Evolutionary conservation across 1,140 invertebrate genomes (phyloP), one percentile per base, ranked within the genome.

Genomic region (Drosophila subpulchrella): DNA sequence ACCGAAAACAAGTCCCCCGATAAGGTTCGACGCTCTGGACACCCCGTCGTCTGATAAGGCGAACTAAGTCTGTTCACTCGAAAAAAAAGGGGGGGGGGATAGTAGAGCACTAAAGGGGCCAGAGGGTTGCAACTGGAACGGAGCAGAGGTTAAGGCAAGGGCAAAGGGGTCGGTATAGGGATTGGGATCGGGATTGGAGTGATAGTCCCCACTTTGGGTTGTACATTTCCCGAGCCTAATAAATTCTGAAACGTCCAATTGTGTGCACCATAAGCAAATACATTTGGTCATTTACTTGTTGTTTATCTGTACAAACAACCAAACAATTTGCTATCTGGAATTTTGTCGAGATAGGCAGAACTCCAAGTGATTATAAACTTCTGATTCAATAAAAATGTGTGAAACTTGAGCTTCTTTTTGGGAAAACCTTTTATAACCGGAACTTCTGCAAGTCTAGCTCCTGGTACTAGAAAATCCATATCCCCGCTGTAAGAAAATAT

Each of bases 11-110:
- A 47, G 67, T 51, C 30, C 32, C 39, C 8, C 44, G 76, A 79
- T 79, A 79, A 79, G 67, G 60, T 42, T 73, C 39, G 44, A 73
- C 59, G 62, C 59, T 50, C 38, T 34, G 67, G 57, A 66, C 58
- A 63, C 36, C 48, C 53, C 32, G 51, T 47, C 10, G 13, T 24
- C 50, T 78, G 76, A 79, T 79, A 79, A 67, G 63, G 38, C 42
- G 30, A 0, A 34, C 38, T 24, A 15, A 46, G 42, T 17, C 42
- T 5, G 42, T 5, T 20, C 15, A 5, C 42, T 24, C 8, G 10
- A 24, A 46, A 46, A n/a, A 1, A 6, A 1, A 2, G 41, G 24
- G 27, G 27, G 27, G 17, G 42, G 41, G 17, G 17, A 46, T 46
- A 46, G 7, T 46, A 5, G 12, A 58, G 20, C 6, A 62, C 38